Percentiles rank a stretch among this genome's conserved stretches.
Evolutionary conservation across 1,140 invertebrate genomes (phyloP).

Genomic region (Brachionus koreanus): DNA sequence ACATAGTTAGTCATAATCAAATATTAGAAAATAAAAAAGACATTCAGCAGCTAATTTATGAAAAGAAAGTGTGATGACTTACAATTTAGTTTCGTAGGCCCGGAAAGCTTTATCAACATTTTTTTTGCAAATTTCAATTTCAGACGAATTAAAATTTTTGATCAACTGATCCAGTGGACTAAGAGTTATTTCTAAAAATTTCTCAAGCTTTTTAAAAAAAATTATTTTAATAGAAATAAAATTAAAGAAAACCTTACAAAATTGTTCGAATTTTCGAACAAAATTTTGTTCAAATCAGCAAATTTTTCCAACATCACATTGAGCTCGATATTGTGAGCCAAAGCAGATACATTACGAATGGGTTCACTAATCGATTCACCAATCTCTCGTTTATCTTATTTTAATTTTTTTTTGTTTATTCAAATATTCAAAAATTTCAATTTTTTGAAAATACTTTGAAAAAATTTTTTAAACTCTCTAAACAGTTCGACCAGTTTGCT

Average conservation of each 20-base stretch:
- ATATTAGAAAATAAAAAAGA: background rate
- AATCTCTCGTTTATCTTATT: background rate
- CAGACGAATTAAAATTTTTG: background rate
- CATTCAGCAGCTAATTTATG: background rate
- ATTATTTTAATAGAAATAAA: background rate
- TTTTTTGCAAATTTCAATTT: slow-evolving; percentile 8
- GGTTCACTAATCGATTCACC: background rate
- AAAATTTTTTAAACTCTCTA: background rate
- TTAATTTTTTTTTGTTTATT: background rate
- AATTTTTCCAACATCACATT: slow-evolving; percentile 15
- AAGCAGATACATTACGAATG: background rate
- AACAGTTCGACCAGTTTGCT: background rate
- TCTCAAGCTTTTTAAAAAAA: background rate
- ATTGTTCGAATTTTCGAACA: slow-evolving; percentile 16
- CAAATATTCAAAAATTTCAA: background rate
- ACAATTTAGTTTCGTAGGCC: slow-evolving; percentile 11
- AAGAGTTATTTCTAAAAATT: background rate
- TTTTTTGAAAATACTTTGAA: background rate
- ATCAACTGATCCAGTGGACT: background rate
- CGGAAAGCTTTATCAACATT: slow-evolving; percentile 8
- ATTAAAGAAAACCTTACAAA: background rate
- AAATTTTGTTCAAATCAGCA: slow-evolving; percentile 7
- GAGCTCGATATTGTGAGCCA: background rate
- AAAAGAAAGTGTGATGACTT: background rate
- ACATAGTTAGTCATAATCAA: too few species aligned